A percentile compares a stretch with the other conserved stretches of the same genome.
phyloP scores from a whole-genome alignment of 1,140 invertebrate genomes.

The Cepaea nemoralis region DNA sequence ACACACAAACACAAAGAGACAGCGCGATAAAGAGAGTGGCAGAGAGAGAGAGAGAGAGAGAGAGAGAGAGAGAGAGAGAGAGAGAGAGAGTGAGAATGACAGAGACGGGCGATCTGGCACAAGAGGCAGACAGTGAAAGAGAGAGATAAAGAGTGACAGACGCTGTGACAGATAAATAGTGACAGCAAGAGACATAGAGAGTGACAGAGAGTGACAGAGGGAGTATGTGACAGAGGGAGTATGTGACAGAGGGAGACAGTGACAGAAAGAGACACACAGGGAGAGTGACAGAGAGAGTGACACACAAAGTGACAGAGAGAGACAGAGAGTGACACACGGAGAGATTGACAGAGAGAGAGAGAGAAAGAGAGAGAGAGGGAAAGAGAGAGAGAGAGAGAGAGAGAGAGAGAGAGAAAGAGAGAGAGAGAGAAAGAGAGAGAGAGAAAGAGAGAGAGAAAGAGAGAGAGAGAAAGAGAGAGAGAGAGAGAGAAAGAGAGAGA shows the following conservation, averaged over 20 bases:
- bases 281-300: neutral
- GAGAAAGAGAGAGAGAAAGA: conserved; percentile 7
- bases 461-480: conserved; percentile 5
- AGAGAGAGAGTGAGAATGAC: neutral
- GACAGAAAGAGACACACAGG: neutral
- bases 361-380: neutral
- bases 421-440: neutral
- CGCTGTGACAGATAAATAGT: neutral
- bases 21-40: no score
- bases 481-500: neutral
- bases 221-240: neutral
- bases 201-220: neutral
- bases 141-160: conserved; percentile 9
- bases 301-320: no score
- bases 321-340: no score
- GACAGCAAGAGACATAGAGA: neutral
- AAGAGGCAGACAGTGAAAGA: neutral
- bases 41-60: no score
- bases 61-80: neutral
- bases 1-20: no score
- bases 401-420: neutral
- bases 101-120: neutral
- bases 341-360: no score
- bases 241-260: neutral
- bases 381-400: neutral